Percentiles rank a stretch among this genome's conserved stretches.
phyloP scores from a whole-genome alignment of 2,113 vertebrate species.

The Drymodes brunneopygia region DNA sequence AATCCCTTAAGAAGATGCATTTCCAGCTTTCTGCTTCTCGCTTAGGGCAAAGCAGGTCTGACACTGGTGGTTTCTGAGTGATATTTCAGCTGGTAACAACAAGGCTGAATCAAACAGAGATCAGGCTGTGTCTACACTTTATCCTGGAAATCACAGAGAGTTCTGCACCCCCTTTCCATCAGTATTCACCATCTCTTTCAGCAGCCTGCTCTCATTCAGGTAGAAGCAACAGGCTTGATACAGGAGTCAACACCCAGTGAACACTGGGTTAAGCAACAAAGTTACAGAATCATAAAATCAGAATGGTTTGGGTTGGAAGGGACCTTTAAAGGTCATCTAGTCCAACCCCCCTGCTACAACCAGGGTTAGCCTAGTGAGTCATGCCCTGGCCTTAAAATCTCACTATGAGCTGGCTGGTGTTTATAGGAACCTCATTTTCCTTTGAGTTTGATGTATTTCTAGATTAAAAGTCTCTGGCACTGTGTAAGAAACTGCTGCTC shows the following conservation, averaged over 20 bases:
- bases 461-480: not conserved
- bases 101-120: not conserved
- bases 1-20: not conserved
- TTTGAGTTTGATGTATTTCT: not conserved
- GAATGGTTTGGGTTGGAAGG: not conserved
- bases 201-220: not conserved
- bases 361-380: not conserved
- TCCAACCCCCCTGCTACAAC: not conserved
- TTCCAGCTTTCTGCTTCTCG: not conserved
- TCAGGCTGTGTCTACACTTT: not conserved
- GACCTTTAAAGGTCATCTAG: not conserved
- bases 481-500: not conserved
- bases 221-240: not conserved
- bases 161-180: not conserved
- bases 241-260: fast-evolving
- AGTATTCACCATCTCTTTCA: not conserved
- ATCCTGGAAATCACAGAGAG: not conserved
- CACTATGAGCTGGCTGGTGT: not conserved
- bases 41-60: not conserved
- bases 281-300: not conserved
- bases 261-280: not conserved
- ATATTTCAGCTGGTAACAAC: not conserved
- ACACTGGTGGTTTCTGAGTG: not conserved
- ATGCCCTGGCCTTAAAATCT: not conserved
- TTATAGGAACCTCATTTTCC: not conserved